Evolutionary conservation across 2,888 invertebrate species (phyloP).

Genomic region (Acrocera orbiculus): DNA sequence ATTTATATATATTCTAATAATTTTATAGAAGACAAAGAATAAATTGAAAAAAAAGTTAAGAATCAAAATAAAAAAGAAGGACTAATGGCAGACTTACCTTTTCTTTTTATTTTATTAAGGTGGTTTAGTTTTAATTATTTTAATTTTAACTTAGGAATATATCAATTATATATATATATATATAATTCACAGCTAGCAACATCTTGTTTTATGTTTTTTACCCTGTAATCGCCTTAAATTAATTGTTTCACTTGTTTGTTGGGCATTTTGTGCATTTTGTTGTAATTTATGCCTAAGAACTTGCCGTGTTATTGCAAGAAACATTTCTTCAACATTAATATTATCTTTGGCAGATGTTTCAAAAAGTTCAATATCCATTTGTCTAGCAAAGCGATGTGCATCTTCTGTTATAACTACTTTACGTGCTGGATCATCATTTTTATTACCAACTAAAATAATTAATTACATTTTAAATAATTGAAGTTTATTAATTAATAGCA

Average conservation of each 20-base stretch:
- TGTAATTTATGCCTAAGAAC: conserved; percentile 30
- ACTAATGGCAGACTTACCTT: too few relatives aligned
- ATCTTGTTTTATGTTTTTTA: conserved; percentile 27
- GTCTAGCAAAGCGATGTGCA: conserved; percentile 90
- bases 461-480: not conserved
- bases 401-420: conserved; percentile 96
- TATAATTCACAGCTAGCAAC: conserved; percentile 20
- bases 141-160: too few relatives aligned
- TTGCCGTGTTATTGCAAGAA: conserved; percentile 45
- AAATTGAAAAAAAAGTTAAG: too few relatives aligned
- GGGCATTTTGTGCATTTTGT: conserved; percentile 26
- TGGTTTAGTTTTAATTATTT: too few relatives aligned
- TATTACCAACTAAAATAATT: conserved; percentile 67
- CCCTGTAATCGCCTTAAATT: conserved; percentile 20
- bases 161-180: too few relatives aligned
- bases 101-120: too few relatives aligned
- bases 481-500: not conserved
- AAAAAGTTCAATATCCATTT: conserved; percentile 93
- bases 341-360: conserved; percentile 99
- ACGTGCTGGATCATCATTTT: conserved; percentile 84
- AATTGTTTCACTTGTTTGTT: conserved; percentile 26
- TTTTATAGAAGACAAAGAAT: too few relatives aligned
- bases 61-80: too few relatives aligned
- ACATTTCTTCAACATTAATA: conserved; percentile 96
- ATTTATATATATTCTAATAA: too few relatives aligned